Percentiles rank a stretch among this genome's conserved stretches.
These are phyloP conservation scores for Ganaspis brasiliensis DNA, from an alignment of 2,888 invertebrate species.

Conservation along the genomic window DNA sequence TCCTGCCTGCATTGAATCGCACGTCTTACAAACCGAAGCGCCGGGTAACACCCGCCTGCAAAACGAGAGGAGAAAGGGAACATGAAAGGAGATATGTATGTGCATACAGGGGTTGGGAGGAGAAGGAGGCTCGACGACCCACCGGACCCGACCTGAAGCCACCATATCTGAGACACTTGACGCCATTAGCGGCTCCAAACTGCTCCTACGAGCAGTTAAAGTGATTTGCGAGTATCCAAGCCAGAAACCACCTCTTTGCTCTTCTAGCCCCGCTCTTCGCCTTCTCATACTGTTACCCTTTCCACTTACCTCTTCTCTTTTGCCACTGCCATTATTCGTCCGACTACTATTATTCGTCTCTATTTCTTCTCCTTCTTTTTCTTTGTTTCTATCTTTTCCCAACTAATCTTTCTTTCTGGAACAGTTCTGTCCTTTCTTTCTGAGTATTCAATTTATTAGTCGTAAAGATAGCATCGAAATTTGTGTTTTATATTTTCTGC, in stretches of 20 bases:
- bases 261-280: neutral
- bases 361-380: no score
- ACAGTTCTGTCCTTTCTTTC: no score
- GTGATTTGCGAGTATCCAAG: constrained; percentile 79
- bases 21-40: neutral
- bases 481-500: no score
- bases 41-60: neutral
- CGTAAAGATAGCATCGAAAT: no score
- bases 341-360: no score
- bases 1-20: neutral
- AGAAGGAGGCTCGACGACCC: constrained; percentile 59
- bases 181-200: constrained; percentile 79
- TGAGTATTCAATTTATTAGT: no score
- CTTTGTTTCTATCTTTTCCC: no score
- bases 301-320: no score
- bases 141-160: constrained; percentile 70
- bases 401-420: no score
- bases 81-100: neutral
- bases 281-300: neutral
- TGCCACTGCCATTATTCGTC: no score
- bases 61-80: neutral
- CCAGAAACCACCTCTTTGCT: constrained; percentile 63
- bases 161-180: constrained; percentile 79
- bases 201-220: constrained; percentile 78
- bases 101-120: constrained; percentile 28